These are phyloP conservation scores for Lasius platythorax DNA, from an alignment of 2,888 invertebrate genomes.

Conservation along the genomic window DNA sequence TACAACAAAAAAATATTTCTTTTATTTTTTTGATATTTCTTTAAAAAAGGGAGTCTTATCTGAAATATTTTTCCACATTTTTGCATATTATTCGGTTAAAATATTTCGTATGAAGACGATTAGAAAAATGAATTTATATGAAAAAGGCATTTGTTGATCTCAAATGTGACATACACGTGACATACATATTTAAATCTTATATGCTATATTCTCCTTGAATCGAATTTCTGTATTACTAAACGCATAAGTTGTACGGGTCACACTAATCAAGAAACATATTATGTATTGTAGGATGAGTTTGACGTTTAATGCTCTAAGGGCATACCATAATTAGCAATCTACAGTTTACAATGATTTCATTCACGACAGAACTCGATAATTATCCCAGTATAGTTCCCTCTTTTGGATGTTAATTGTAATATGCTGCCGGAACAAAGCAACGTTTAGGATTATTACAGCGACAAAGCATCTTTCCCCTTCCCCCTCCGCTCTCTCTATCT, in stretches of 20 bases:
- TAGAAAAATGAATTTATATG: background rate
- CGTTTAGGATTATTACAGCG: background rate
- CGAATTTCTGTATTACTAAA: slow-evolving; percentile 13
- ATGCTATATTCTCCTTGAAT: background rate
- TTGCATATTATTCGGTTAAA: background rate
- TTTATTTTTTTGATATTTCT: background rate
- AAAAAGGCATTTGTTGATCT: background rate
- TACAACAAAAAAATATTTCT: background rate
- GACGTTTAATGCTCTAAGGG: slow-evolving; percentile 72
- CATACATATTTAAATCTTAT: background rate
- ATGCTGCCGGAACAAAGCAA: background rate
- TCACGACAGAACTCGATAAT: slow-evolving; percentile 69
- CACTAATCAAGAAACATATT: slow-evolving; percentile 39
- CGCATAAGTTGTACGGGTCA: slow-evolving; percentile 26
- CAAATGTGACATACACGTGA: background rate
- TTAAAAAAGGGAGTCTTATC: background rate
- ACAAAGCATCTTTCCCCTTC: background rate
- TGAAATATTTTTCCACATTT: background rate
- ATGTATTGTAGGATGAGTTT: slow-evolving; percentile 44
- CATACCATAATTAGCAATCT: slow-evolving; percentile 72
- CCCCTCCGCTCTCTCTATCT: background rate
- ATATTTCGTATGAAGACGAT: background rate
- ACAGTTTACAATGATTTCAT: slow-evolving; percentile 68
- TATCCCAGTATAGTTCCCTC: slow-evolving; percentile 60
- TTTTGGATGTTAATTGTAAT: slow-evolving; percentile 18